Conservation (phyloP, 2,888 invertebrate genomes). For the Eupithecia pulchellata region DNA sequence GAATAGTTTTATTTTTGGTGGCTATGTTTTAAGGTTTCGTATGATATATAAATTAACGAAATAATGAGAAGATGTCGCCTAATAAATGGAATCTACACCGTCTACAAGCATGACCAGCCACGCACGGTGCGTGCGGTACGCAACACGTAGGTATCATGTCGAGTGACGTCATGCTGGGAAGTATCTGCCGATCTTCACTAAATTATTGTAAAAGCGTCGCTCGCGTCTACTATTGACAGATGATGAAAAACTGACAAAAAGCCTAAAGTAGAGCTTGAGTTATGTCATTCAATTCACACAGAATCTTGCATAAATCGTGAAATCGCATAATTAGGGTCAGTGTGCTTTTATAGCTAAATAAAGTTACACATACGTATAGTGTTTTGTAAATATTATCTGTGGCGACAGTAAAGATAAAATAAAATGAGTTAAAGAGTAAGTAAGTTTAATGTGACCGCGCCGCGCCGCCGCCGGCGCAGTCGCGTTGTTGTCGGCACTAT, state of each 20-base stretch:
- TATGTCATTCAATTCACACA: conserved; percentile 25
- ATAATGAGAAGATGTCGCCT: background rate
- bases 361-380: no score
- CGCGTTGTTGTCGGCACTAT: background rate
- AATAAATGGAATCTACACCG: no score
- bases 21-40: background rate
- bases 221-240: conserved; percentile 15
- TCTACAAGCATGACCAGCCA: no score
- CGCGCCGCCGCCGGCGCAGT: no score
- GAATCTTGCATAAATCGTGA: conserved; percentile 25
- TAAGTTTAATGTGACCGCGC: background rate
- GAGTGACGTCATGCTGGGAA: background rate
- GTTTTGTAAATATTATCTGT: no score
- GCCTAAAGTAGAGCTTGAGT: conserved; percentile 15
- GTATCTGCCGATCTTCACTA: background rate
- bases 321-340: conserved; percentile 27
- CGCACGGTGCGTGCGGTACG: no score
- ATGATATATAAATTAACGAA: background rate
- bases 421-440: conserved; percentile 1
- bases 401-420: conserved; percentile 3
- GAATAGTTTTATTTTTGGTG: background rate
- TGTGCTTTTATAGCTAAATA: conserved; percentile 19
- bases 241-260: conserved; percentile 13
- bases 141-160: no score
- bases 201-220: conserved; percentile 3